Evolutionary conservation across 1,140 invertebrate genomes (phyloP), one percentile per base, ranked within the genome.

Genomic region (Oscheius sp.): DNA sequence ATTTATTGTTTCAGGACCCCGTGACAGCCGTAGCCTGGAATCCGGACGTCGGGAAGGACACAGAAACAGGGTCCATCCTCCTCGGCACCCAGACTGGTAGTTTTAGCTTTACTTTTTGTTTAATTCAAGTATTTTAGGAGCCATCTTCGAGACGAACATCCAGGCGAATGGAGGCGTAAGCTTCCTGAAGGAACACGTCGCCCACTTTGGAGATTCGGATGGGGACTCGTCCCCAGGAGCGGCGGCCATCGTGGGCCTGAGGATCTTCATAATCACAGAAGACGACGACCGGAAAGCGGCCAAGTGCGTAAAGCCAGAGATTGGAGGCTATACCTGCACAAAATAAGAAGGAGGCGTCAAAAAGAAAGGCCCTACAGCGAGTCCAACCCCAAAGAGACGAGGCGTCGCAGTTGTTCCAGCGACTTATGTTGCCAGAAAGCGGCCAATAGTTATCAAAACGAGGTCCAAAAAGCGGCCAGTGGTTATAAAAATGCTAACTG

Each of bases 1-100:
- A n/a, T n/a, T n/a, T n/a, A n/a, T n/a, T n/a, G 10, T 38, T 68
- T 7, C 52, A 55, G 34, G 68, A 52, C 28, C 20, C 23, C 0
- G 42, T 74, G n/a, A 74, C 72, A 13, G 72, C 72, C 10, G 72
- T 68, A 20, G 72, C 49, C 0, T 74, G 72, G 72, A 49, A 74
- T 74, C 72, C 72, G 3, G 66, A 68, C 23, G 42, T 29, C 13
- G 28, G 28, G 3, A 67, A 67, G 10, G 72, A 67, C 2, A 34
- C 34, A 7, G 72, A 66, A 2, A 36, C 52, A 2, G 72, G 72
- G 26, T 29, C 29, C 7, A 68, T 74, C 62, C 55, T 74, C 1
- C n/a, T 74, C 28, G 72, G 72, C 23, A 74, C 64, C n/a, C n/a
- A 13, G 4, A 52, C 67, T 20, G 72, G 72, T 61, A 23, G 29